Evolutionary conservation across 2,888 invertebrate species (phyloP).

Genomic region (Gasteruption jaculator): DNA sequence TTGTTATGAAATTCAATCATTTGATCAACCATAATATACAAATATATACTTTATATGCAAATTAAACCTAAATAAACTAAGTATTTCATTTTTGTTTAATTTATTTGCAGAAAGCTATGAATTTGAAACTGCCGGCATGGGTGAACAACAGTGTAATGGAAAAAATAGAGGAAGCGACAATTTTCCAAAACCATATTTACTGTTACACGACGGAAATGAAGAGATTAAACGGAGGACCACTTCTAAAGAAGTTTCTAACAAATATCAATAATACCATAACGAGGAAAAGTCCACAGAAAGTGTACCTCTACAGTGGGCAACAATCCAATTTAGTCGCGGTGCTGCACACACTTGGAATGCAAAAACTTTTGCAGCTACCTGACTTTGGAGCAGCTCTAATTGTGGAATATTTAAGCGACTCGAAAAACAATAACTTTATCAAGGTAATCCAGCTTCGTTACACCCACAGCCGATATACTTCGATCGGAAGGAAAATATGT

Average conservation of each 20-base stretch:
- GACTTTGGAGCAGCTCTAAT: conserved; percentile 28
- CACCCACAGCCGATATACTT: too few relatives aligned
- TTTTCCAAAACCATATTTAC: conserved; percentile 19
- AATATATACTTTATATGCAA: too few relatives aligned
- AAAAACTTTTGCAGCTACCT: conserved; percentile 21
- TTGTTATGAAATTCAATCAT: too few relatives aligned
- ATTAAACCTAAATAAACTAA: too few relatives aligned
- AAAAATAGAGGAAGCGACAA: conserved; percentile 13
- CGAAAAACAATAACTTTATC: conserved; percentile 18
- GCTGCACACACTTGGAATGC: conserved; percentile 22
- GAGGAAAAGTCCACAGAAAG: conserved; percentile 20
- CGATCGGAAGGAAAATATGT: too few relatives aligned
- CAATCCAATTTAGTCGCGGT: conserved; percentile 29
- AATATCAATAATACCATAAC: conserved; percentile 21
- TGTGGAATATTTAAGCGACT: conserved; percentile 27
- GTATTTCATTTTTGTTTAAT: too few relatives aligned
- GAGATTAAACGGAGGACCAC: conserved; percentile 23
- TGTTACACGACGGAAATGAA: conserved; percentile 23
- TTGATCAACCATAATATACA: too few relatives aligned
- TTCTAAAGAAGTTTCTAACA: conserved; percentile 25
- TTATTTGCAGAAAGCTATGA: conserved; percentile 24
- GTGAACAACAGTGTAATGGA: conserved; percentile 23
- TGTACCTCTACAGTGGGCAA: conserved; percentile 34
- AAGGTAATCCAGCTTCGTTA: conserved; percentile 23
- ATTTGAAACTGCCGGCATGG: conserved; percentile 28